phyloP scores from a whole-genome alignment of 2,113 vertebrate species.

The Aythya baeri region DNA sequence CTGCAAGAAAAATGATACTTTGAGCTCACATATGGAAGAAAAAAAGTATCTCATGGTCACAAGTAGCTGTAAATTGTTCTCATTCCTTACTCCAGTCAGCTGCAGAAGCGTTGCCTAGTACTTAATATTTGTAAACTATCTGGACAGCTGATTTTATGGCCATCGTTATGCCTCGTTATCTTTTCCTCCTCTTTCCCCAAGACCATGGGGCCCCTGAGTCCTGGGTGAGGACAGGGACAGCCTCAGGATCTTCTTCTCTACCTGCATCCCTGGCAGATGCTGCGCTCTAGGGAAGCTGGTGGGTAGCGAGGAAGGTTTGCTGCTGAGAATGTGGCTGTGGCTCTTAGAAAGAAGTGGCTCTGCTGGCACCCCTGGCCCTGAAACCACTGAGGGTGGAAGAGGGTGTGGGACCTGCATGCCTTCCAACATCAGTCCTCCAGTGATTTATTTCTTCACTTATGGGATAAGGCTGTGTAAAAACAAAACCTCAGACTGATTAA shows the following conservation, averaged over 20 bases:
- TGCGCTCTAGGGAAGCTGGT: background rate
- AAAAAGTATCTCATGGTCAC: background rate
- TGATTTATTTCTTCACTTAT: background rate
- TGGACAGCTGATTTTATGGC: background rate
- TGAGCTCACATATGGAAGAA: background rate
- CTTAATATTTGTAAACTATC: background rate
- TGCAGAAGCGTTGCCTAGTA: background rate
- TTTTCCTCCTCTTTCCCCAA: background rate
- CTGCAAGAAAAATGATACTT: background rate
- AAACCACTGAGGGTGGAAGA: background rate
- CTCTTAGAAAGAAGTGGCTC: background rate
- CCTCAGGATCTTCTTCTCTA: background rate
- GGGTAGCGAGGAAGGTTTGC: background rate
- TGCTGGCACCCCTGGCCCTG: background rate
- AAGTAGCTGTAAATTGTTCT: background rate
- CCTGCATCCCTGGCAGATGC: background rate
- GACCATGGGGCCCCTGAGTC: accelerated
- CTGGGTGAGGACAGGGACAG: background rate
- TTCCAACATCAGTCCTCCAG: background rate
- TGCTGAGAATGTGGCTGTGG: background rate
- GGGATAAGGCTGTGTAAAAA: background rate
- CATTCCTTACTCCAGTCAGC: background rate
- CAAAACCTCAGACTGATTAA: background rate
- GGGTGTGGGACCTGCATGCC: background rate
- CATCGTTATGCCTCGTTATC: background rate